Evolutionary conservation across 2,113 vertebrate species (phyloP).

Genomic region (Oryzias celebensis): DNA sequence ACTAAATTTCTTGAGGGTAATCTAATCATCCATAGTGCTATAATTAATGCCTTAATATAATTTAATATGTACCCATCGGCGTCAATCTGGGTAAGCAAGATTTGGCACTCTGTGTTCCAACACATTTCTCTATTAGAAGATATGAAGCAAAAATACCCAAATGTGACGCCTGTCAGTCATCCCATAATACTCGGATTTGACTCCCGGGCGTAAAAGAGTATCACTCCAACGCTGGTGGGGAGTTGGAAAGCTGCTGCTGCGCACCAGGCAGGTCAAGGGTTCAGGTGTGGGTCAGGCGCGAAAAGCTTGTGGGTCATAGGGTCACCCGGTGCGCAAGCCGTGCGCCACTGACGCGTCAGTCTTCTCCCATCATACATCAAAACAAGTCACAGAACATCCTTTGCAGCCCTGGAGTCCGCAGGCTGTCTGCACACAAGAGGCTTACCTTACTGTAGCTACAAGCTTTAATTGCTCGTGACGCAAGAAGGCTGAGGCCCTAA

Average conservation of each 20-base stretch:
- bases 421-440: slow-evolving; percentile 24
- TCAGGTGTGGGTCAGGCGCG: slow-evolving; percentile 14
- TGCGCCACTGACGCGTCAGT: slow-evolving; percentile 24
- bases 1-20: slow-evolving; percentile 47
- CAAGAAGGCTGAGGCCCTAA: slow-evolving; percentile 24
- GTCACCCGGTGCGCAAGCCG: slow-evolving; percentile 18
- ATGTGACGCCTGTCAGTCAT: slow-evolving; percentile 44
- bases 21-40: slow-evolving; percentile 61
- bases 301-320: slow-evolving; percentile 13
- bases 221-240: background rate
- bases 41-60: slow-evolving; percentile 60
- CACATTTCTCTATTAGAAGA: slow-evolving; percentile 41
- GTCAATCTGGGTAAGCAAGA: slow-evolving; percentile 27
- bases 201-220: slow-evolving; percentile 1
- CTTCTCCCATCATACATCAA: slow-evolving; percentile 32
- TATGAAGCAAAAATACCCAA: slow-evolving; percentile 13
- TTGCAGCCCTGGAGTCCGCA: slow-evolving; percentile 17
- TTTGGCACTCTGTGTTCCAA: slow-evolving; percentile 44
- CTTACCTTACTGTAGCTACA: slow-evolving; percentile 38
- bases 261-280: background rate
- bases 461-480: slow-evolving; percentile 24
- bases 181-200: slow-evolving; percentile 4
- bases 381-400: slow-evolving; percentile 28
- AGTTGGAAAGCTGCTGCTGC: background rate
- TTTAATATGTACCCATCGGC: slow-evolving; percentile 56